Evolutionary conservation across 2,113 vertebrate species (phyloP), one percentile per base, ranked within the genome.

Genomic region (Propithecus coquereli): DNA sequence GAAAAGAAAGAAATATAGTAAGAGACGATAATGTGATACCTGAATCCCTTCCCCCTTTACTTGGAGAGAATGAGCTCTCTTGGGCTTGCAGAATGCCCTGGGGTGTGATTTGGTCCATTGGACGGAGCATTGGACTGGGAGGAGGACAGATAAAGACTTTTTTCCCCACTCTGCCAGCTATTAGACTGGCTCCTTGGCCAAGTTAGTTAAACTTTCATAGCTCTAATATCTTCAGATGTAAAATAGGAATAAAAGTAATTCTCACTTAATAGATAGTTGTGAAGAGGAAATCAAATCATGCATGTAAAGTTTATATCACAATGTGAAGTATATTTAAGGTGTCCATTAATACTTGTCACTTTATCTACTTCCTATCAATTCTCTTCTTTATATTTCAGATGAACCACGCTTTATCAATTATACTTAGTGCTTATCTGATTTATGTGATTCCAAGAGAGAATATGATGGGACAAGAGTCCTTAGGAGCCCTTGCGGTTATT

Each of bases 1-100:
- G 89, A 66, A 95, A 97, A 97, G 65, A 1, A 52, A 71, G 14
- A 74, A 13, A 27, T 82, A 95, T 63, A 47, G 80, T 85, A 91
- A 81, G 91, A 79, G 0, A 1, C 23, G 65, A 20, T 32, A 87
- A 37, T 91, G 3, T 54, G 50, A 30, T 61, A 88, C 3, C 16
- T 63, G 22, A 5, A 63, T 77, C 4, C 6, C 5, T 5, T 74
- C n/a, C 80, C 23, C 8, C 17, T 82, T 57, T 81, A 3, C 10
- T 50, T 66, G 30, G 43, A 90, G 20, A 80, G 79, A 95, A 43
- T 68, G 25, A 52, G 2, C 10, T 86, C 9, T 32, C 7, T 79
- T 40, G 61, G 10, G 13, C 3, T 20, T 74, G 11, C 14, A 47
- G 8, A 22, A 23, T 71, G 40, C 10, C 37, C 10, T 8, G 71